Evolutionary conservation across 64 coral and sea anemone species (phyloP).

Genomic region (Anthopleura sola): DNA sequence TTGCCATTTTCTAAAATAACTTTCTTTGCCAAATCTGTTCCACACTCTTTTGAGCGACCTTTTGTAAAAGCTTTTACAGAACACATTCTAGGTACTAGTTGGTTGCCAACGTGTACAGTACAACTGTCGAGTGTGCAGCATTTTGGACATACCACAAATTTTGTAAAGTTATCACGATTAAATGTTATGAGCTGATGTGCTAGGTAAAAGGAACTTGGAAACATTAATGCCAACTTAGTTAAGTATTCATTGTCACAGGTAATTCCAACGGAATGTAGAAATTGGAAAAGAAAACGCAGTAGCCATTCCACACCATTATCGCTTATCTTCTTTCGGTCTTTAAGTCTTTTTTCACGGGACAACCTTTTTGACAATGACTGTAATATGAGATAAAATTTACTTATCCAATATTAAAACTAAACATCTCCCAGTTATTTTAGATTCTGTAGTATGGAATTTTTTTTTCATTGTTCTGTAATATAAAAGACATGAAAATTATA

Average conservation of each 20-base stretch:
- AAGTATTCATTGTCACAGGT: conserved; percentile 29
- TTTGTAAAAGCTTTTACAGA: background rate
- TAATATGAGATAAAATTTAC: no score
- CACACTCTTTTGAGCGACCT: conserved; percentile 14
- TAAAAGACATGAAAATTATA: no score
- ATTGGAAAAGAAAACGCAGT: conserved; percentile 53
- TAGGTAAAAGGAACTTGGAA: conserved; percentile 48
- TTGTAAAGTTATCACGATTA: conserved; percentile 37
- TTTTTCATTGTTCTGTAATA: no score
- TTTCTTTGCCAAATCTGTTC: conserved; percentile 29
- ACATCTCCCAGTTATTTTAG: no score
- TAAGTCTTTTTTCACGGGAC: no score
- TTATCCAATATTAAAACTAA: no score
- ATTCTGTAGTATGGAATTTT: no score
- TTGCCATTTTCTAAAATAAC: background rate
- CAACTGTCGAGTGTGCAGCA: conserved; percentile 21
- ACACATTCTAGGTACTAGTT: background rate
- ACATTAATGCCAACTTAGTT: conserved; percentile 18
- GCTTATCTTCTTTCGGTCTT: conserved; percentile 46
- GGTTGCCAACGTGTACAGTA: conserved; percentile 27
- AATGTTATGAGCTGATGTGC: background rate
- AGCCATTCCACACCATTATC: conserved; percentile 69
- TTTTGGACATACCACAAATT: conserved; percentile 49
- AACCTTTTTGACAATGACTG: no score
- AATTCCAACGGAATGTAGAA: conserved; percentile 12